Conservation (phyloP, 2,797 vertebrate genomes). For the Hydrophis major region DNA sequence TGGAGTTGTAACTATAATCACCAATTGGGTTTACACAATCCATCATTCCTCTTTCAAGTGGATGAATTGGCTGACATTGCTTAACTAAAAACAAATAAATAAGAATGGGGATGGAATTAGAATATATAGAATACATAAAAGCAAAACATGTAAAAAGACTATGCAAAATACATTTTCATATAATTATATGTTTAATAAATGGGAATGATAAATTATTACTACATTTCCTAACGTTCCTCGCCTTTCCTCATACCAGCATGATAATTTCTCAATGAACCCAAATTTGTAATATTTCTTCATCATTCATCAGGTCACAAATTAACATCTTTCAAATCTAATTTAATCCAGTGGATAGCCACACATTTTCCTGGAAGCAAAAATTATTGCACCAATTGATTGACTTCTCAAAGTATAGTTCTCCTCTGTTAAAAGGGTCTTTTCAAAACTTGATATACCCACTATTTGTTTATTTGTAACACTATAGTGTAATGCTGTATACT, state of each 20-base stretch:
- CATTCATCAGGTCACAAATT: neutral
- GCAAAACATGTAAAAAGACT: neutral
- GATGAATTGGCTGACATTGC: constrained; percentile 32
- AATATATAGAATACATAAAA: neutral
- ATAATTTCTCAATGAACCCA: neutral
- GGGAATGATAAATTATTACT: neutral
- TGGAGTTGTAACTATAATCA: constrained; percentile 42
- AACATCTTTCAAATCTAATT: neutral
- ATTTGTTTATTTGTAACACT: neutral
- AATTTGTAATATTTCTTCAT: neutral
- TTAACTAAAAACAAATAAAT: constrained; percentile 17
- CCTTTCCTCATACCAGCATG: neutral
- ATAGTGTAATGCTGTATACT: neutral
- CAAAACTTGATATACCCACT: neutral
- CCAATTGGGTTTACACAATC: constrained; percentile 27
- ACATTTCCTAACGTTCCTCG: neutral
- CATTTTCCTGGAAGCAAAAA: neutral
- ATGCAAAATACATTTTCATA: neutral
- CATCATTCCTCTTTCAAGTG: constrained; percentile 39
- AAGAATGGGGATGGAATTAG: neutral
- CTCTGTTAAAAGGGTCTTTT: neutral
- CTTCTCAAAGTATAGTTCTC: neutral
- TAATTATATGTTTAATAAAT: neutral
- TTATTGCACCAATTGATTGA: neutral
- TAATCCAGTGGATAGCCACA: neutral